phyloP scores from a whole-genome alignment of 1,140 invertebrate species.

The Metaphire vulgaris region DNA sequence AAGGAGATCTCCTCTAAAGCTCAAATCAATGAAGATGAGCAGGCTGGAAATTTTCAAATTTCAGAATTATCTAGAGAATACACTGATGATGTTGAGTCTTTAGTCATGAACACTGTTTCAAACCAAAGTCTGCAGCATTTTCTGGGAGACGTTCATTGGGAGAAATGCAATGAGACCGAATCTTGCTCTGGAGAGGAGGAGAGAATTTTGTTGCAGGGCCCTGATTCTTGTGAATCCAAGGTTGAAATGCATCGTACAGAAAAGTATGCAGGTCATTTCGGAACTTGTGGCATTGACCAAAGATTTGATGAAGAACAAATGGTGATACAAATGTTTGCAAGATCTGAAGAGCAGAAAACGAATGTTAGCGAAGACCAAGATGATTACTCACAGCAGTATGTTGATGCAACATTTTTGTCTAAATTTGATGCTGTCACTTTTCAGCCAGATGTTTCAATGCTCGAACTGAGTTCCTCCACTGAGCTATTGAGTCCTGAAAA shows the following conservation, averaged over 20 bases:
- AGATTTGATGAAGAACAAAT: not conserved
- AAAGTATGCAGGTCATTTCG: not conserved
- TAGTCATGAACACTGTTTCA: not conserved
- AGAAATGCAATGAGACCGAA: not conserved
- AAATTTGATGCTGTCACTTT: not conserved
- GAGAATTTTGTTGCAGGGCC: not conserved
- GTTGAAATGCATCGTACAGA: not conserved
- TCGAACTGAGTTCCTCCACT: not conserved
- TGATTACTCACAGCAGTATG: not conserved
- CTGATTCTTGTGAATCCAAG: not conserved
- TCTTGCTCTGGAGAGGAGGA: not conserved
- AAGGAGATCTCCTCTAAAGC: not conserved
- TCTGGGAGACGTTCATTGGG: not conserved
- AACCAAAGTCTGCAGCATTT: not conserved
- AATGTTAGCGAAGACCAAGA: not conserved
- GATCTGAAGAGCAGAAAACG: not conserved
- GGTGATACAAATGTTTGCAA: not conserved
- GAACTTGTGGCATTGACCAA: not conserved
- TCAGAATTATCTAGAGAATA: not conserved
- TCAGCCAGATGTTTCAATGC: not conserved
- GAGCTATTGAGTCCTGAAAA: constrained; percentile 39
- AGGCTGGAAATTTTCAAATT: constrained; percentile 51
- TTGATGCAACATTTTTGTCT: not conserved
- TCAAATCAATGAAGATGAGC: constrained; percentile 40
- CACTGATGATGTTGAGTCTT: not conserved